A percentile compares a stretch with the other conserved stretches of the same genome.
These are phyloP conservation scores for Dasyprocta punctata DNA, from an alignment of 2,113 vertebrate species.

Conservation along the genomic window DNA sequence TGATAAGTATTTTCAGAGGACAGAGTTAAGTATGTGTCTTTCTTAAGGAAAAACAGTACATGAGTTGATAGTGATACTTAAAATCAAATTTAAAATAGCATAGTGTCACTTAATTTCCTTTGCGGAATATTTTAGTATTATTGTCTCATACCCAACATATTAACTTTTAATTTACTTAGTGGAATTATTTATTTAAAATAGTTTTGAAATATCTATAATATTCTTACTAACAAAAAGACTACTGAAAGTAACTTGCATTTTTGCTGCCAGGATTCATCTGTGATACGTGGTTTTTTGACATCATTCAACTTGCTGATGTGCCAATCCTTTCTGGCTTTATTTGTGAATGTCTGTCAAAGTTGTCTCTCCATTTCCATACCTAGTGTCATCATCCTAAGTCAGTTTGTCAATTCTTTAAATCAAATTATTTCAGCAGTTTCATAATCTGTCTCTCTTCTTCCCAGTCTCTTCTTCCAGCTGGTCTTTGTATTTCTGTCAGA, in stretches of 20 bases:
- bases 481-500: neutral
- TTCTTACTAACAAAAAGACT: neutral
- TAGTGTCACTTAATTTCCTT: constrained; percentile 7
- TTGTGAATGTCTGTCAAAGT: constrained; percentile 20
- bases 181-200: neutral
- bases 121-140: neutral
- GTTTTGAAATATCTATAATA: neutral
- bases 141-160: constrained; percentile 9
- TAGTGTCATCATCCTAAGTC: neutral
- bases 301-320: neutral
- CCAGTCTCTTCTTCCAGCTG: neutral
- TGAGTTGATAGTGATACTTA: neutral
- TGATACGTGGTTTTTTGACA: neutral
- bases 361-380: neutral
- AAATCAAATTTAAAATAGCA: neutral
- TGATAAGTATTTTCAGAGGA: constrained; percentile 26
- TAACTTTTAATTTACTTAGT: constrained; percentile 12
- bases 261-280: neutral
- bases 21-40: neutral
- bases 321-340: neutral
- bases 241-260: constrained; percentile 18
- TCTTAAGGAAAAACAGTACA: neutral
- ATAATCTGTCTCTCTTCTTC: neutral
- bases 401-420: neutral
- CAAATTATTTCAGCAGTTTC: neutral